Evolutionary conservation across 2,888 invertebrate genomes (phyloP).

Genomic region (Tuta absoluta): DNA sequence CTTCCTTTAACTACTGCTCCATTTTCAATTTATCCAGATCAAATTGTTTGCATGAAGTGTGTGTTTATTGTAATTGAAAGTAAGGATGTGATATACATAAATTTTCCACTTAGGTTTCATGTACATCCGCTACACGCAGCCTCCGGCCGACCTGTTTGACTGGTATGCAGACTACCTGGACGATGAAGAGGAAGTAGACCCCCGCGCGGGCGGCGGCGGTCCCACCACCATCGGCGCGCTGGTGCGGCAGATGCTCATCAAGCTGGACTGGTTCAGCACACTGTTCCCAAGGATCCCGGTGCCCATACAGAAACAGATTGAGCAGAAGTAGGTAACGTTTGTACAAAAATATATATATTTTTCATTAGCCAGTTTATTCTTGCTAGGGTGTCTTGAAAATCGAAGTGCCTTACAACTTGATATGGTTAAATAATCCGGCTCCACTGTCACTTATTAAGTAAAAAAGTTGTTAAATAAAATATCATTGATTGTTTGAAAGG

Average conservation of each 20-base stretch:
- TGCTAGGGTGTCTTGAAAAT: neutral
- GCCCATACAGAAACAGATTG: slow-evolving; percentile 96
- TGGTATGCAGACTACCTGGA: slow-evolving; percentile 99
- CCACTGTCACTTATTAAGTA: too few relatives aligned
- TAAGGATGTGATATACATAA: neutral
- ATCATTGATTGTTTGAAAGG: neutral
- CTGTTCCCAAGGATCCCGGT: slow-evolving; percentile 99
- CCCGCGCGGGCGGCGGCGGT: slow-evolving; percentile 98
- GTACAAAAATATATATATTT: neutral
- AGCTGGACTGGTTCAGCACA: slow-evolving; percentile 99
- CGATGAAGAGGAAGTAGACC: slow-evolving; percentile 98
- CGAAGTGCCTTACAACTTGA: too few relatives aligned
- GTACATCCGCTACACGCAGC: slow-evolving; percentile 96
- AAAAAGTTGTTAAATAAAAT: neutral
- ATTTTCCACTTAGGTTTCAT: slow-evolving; percentile 81
- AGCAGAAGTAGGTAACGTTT: slow-evolving; percentile 81
- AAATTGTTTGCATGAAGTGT: neutral
- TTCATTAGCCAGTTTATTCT: neutral
- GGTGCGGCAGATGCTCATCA: slow-evolving; percentile 94
- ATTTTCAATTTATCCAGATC: too few relatives aligned
- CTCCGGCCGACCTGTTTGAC: slow-evolving; percentile 96
- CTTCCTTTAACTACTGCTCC: too few relatives aligned
- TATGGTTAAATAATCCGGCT: too few relatives aligned
- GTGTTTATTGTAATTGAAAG: neutral
- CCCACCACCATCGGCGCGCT: slow-evolving; percentile 95